phyloP scores from a whole-genome alignment of 2,888 invertebrate genomes.

The Drosophila kokeensis region DNA sequence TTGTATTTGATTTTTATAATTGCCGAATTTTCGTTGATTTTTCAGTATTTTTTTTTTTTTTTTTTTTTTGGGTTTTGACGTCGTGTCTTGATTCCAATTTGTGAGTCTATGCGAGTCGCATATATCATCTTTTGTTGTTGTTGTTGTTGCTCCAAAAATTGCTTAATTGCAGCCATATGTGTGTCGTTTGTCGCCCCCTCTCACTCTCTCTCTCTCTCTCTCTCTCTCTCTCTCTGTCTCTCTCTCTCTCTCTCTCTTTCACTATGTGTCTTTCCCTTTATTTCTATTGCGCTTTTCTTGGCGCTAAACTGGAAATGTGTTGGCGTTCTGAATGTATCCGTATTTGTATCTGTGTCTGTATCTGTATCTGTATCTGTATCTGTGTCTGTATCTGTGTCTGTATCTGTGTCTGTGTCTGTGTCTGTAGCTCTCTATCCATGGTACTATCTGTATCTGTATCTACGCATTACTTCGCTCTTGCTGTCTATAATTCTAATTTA shows the following conservation, averaged over 20 bases:
- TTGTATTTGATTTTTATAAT: constrained; percentile 44
- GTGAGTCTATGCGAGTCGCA: constrained; percentile 53
- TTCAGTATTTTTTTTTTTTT: neutral
- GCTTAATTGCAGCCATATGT: constrained; percentile 81
- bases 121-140: constrained; percentile 58
- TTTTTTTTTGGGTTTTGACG: constrained; percentile 6
- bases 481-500: constrained; percentile 77
- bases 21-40: constrained; percentile 47
- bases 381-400: constrained; percentile 22
- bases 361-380: constrained; percentile 25
- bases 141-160: constrained; percentile 67
- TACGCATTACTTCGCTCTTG: constrained; percentile 65
- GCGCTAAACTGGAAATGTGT: constrained; percentile 72
- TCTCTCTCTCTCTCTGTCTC: neutral
- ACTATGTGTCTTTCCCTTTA: neutral
- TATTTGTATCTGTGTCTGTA: constrained; percentile 33
- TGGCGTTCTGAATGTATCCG: constrained; percentile 38
- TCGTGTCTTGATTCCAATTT: constrained; percentile 32
- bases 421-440: constrained; percentile 20
- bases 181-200: constrained; percentile 23
- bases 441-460: constrained; percentile 32
- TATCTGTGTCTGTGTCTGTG: constrained; percentile 19
- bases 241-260: neutral
- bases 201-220: neutral
- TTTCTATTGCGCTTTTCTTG: constrained; percentile 26